Conservation (phyloP, 2,888 invertebrate genomes). For the Sialis fuliginosa region DNA sequence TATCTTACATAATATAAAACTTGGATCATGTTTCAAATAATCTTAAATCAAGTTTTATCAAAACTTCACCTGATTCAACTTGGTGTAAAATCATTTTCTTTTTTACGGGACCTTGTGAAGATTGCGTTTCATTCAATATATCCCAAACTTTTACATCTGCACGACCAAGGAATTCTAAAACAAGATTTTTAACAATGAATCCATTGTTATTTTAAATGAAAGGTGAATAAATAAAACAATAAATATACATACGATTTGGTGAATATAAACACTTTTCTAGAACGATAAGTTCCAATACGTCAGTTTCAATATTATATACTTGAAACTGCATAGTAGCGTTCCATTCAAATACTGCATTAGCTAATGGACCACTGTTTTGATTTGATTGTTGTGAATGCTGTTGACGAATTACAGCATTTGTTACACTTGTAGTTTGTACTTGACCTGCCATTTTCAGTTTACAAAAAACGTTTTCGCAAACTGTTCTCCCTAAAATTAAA, state of each 20-base stretch:
- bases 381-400: background rate
- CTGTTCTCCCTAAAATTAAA: constrained; percentile 30
- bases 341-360: constrained; percentile 26
- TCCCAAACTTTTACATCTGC: constrained; percentile 48
- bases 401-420: constrained; percentile 29
- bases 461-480: constrained; percentile 45
- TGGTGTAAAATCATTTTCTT: constrained; percentile 46
- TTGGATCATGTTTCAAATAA: constrained; percentile 25
- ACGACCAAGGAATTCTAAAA: constrained; percentile 49
- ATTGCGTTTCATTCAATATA: constrained; percentile 36
- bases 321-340: constrained; percentile 62
- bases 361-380: constrained; percentile 17
- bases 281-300: constrained; percentile 49
- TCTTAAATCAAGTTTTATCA: constrained; percentile 51
- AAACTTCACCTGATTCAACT: constrained; percentile 48
- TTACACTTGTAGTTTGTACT: constrained; percentile 45
- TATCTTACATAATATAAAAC: too few relatives aligned
- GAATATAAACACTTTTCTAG: constrained; percentile 52
- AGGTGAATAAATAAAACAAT: background rate
- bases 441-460: constrained; percentile 56
- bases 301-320: constrained; percentile 45
- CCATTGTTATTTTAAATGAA: background rate
- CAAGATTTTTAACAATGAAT: constrained; percentile 1
- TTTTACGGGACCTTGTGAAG: constrained; percentile 40
- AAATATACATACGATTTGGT: constrained; percentile 41